These are phyloP conservation scores for Laticauda colubrina DNA, from an alignment of 2,113 vertebrate genomes.

Conservation along the genomic window DNA sequence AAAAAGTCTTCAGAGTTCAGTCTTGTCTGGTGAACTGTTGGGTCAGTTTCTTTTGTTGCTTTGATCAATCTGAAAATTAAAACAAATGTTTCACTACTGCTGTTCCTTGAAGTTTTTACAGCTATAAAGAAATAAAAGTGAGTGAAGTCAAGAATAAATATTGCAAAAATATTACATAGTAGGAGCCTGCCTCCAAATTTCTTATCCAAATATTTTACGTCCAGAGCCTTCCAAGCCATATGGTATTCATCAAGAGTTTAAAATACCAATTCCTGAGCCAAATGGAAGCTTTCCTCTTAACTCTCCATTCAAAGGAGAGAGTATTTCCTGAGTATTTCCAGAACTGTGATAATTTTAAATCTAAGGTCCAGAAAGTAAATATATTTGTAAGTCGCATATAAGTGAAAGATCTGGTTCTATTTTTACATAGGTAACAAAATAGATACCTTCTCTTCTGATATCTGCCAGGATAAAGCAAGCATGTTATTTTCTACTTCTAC, in stretches of 20 bases:
- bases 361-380: background rate
- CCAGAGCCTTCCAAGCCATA: background rate
- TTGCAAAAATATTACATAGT: background rate
- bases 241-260: background rate
- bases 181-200: background rate
- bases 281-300: background rate
- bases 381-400: background rate
- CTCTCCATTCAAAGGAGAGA: background rate
- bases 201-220: background rate
- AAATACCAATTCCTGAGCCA: background rate
- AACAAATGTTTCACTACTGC: slow-evolving; percentile 9
- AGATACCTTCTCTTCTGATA: background rate
- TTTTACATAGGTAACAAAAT: background rate
- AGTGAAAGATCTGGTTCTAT: background rate
- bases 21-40: background rate
- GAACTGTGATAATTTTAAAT: background rate
- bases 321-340: background rate
- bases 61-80: slow-evolving; percentile 48
- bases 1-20: background rate
- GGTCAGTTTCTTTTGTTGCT: background rate
- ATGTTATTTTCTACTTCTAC: background rate
- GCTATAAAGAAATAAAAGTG: background rate
- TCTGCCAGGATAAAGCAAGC: background rate
- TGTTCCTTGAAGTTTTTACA: background rate
- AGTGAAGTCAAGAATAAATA: background rate